Percentiles rank a stretch among this genome's conserved stretches.
Conservation (phyloP, 2,113 vertebrate species). For the Scartelaos histophorus region DNA sequence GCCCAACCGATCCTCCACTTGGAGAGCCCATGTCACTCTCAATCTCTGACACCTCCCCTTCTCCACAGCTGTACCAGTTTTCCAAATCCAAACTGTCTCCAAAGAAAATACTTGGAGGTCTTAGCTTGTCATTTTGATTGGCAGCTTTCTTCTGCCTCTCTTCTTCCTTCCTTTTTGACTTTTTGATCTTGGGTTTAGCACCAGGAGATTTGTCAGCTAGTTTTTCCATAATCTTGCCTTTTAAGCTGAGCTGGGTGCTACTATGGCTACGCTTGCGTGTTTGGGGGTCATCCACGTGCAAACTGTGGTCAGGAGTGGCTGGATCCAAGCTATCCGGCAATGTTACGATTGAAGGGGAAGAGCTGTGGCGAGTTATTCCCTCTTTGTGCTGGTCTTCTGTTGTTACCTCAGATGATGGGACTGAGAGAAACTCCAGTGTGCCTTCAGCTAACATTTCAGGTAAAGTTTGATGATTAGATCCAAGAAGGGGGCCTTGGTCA, state of each 20-base stretch:
- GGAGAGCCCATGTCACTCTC: slow-evolving; percentile 95
- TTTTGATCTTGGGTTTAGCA: slow-evolving; percentile 94
- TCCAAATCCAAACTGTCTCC: slow-evolving; percentile 96
- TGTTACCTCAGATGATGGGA: slow-evolving; percentile 31
- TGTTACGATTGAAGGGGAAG: slow-evolving; percentile 89
- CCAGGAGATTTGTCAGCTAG: slow-evolving; percentile 90
- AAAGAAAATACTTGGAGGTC: slow-evolving; percentile 90
- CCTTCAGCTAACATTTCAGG: slow-evolving; percentile 77
- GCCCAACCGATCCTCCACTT: slow-evolving; percentile 59
- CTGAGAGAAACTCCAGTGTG: slow-evolving; percentile 73
- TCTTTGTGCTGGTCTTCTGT: slow-evolving; percentile 79
- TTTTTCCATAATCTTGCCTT: slow-evolving; percentile 89
- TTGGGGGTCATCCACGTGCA: slow-evolving; percentile 76
- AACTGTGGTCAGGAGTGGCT: slow-evolving; percentile 71
- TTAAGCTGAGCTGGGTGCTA: slow-evolving; percentile 93
- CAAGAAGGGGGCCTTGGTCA: slow-evolving; percentile 36
- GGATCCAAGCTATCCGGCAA: slow-evolving; percentile 72
- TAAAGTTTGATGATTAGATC: slow-evolving; percentile 63
- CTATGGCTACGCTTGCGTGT: slow-evolving; percentile 90
- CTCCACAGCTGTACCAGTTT: slow-evolving; percentile 99
- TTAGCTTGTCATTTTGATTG: slow-evolving; percentile 83
- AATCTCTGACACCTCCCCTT: slow-evolving; percentile 97
- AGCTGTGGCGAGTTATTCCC: slow-evolving; percentile 91
- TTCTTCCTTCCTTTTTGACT: slow-evolving; percentile 88
- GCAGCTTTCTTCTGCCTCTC: slow-evolving; percentile 85